These are phyloP conservation scores for Boulengerochromis microlepis DNA, from an alignment of 2,113 vertebrate species.

Conservation along the genomic window DNA sequence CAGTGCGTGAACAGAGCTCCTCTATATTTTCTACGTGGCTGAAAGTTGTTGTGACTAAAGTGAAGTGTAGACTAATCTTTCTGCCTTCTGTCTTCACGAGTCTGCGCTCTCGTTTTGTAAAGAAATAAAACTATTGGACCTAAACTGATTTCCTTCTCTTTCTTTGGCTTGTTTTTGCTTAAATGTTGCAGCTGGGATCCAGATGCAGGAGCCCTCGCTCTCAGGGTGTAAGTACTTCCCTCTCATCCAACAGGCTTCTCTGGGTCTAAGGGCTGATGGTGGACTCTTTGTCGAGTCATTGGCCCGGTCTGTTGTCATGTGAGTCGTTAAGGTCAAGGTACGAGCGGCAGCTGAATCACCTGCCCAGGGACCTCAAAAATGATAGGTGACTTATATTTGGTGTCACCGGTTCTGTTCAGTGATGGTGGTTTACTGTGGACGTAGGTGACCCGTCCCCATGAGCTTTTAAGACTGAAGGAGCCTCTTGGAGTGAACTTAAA, in stretches of 20 bases:
- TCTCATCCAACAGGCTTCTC: not conserved
- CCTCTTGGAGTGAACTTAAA: not conserved
- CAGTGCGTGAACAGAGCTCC: slow-evolving; percentile 17
- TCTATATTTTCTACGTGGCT: slow-evolving; percentile 32
- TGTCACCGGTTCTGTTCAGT: not conserved
- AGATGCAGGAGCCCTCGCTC: not conserved
- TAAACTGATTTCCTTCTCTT: not conserved
- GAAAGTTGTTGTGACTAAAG: slow-evolving; percentile 7
- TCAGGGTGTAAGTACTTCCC: not conserved
- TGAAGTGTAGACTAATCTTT: slow-evolving; percentile 8
- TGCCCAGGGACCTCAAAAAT: not conserved
- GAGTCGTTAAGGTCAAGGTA: not conserved
- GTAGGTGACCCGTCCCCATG: not conserved
- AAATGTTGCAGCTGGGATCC: not conserved
- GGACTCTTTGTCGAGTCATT: not conserved
- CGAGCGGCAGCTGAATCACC: not conserved
- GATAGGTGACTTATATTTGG: not conserved
- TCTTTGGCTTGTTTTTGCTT: not conserved
- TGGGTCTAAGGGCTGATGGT: not conserved
- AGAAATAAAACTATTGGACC: slow-evolving; percentile 23
- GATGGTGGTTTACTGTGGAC: not conserved
- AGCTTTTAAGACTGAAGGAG: not conserved
- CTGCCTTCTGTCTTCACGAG: slow-evolving; percentile 11
- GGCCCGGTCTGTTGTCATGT: not conserved
- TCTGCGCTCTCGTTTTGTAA: slow-evolving; percentile 17